Conservation (phyloP, 64 coral and sea anemone genomes). For the Montipora cactus region DNA sequence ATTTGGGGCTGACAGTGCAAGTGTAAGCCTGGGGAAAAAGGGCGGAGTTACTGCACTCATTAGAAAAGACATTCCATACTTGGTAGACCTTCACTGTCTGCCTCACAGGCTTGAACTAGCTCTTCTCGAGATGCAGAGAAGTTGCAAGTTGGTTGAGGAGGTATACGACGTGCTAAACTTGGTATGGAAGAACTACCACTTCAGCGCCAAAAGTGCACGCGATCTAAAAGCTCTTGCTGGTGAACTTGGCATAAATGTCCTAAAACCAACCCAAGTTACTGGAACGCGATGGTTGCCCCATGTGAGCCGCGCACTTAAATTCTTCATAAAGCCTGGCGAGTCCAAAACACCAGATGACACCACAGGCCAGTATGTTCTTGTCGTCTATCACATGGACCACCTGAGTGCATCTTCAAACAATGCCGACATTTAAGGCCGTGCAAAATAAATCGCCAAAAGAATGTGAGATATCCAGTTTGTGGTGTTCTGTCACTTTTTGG, state of each 20-base stretch:
- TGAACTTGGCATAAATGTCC: neutral
- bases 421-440: slow-evolving; percentile 23
- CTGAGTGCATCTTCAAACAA: slow-evolving; percentile 43
- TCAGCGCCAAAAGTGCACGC: neutral
- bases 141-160: neutral
- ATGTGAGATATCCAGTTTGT: neutral
- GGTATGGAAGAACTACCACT: neutral
- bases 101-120: neutral
- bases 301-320: slow-evolving; percentile 19
- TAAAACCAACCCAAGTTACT: slow-evolving; percentile 17
- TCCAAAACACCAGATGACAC: slow-evolving; percentile 11
- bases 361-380: slow-evolving; percentile 37
- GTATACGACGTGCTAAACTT: neutral
- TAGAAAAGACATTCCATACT: neutral
- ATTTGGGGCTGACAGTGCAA: neutral
- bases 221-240: neutral
- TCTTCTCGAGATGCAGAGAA: neutral
- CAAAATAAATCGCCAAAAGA: neutral
- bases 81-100: neutral
- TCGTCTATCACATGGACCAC: slow-evolving; percentile 57
- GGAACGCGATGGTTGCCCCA: slow-evolving; percentile 17
- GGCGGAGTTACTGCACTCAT: neutral
- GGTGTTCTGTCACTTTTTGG: slow-evolving; percentile 21
- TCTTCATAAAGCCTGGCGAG: slow-evolving; percentile 35
- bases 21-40: neutral